Conservation (phyloP, 1,140 invertebrate species). For the Megathymus violae region DNA sequence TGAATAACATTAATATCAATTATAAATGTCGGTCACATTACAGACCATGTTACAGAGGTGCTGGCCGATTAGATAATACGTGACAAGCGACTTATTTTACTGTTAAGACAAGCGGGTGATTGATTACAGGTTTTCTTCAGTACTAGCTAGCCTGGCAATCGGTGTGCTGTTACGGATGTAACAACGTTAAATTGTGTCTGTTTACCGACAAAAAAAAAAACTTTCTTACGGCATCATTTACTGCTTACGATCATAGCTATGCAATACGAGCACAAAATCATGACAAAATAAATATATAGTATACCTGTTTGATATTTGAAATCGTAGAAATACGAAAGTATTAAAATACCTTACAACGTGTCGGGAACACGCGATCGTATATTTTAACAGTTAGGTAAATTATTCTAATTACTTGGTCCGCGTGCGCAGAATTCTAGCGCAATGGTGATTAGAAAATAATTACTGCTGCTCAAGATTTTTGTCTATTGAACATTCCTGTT, state of each 20-base stretch:
- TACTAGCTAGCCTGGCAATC: too few species aligned
- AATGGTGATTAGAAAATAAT: constrained; percentile 14
- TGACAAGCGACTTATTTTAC: not conserved
- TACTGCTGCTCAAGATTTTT: constrained; percentile 1
- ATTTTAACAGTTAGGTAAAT: constrained; percentile 29
- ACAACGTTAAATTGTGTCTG: too few species aligned
- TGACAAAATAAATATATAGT: not conserved
- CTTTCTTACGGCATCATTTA: too few species aligned
- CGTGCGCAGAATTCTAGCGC: constrained; percentile 14
- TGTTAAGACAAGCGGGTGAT: not conserved
- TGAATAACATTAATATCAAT: not conserved
- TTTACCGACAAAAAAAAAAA: too few species aligned
- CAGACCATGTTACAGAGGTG: not conserved
- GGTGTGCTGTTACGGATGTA: too few species aligned
- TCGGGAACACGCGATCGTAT: constrained; percentile 24
- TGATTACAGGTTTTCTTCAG: too few species aligned
- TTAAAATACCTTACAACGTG: constrained; percentile 5
- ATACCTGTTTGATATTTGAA: not conserved
- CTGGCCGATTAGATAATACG: not conserved
- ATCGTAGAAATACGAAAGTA: not conserved
- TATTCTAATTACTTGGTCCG: constrained; percentile 16
- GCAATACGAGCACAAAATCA: too few species aligned
- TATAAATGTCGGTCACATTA: not conserved
- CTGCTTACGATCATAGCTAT: too few species aligned
- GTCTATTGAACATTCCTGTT: not conserved